phyloP scores from a whole-genome alignment of 2,113 vertebrate species.

The Istiophorus platypterus region DNA sequence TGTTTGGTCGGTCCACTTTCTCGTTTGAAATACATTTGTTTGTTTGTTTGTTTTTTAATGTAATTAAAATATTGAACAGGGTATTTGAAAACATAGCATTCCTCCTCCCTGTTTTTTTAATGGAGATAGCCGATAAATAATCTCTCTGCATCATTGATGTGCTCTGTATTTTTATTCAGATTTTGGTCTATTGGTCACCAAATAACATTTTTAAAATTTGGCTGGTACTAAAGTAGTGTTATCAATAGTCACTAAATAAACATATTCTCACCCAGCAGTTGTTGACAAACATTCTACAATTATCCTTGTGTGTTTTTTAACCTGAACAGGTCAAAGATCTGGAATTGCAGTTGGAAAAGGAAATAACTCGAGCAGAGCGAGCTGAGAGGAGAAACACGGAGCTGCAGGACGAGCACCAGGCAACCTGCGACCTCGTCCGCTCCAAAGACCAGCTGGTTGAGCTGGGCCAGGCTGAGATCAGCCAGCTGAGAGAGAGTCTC shows the following conservation, averaged over 20 bases:
- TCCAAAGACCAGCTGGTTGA: conserved; percentile 78
- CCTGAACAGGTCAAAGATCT: conserved; percentile 77
- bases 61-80: neutral
- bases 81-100: too few relatives aligned
- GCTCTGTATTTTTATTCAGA: neutral
- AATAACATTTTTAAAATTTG: neutral
- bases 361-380: conserved; percentile 77
- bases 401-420: conserved; percentile 83
- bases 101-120: neutral
- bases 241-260: neutral
- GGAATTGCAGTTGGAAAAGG: conserved; percentile 81
- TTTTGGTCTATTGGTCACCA: too few relatives aligned
- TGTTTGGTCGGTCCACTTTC: neutral
- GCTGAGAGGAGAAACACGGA: conserved; percentile 80
- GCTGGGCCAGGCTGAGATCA: conserved; percentile 68
- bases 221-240: neutral
- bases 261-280: neutral
- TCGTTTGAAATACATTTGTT: neutral
- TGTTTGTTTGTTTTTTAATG: neutral
- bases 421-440: conserved; percentile 72
- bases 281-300: too few relatives aligned
- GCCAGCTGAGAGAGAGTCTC: conserved; percentile 75
- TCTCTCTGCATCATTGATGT: neutral
- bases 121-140: neutral
- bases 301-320: neutral